Base-by-base conservation (phyloP, 2,888 invertebrate species). In the Platycheirus rosarum region DNA sequence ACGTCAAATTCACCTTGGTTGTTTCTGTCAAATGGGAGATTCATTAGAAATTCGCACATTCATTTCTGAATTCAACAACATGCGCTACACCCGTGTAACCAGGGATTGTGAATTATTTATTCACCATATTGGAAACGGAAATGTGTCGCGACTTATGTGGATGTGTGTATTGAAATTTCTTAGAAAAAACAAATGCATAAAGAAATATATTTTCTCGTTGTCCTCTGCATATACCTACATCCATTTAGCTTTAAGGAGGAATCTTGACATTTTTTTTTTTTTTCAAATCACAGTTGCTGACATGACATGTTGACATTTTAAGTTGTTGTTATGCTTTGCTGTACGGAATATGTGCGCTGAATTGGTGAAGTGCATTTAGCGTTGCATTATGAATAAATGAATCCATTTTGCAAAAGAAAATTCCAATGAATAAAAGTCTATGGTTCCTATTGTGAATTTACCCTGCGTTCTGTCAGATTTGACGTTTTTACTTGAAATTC, bases 21-120 rank as follows among this genome's bases (percentile, higher is more conserved):
- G 70, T 65, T 60, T 57, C 42, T 75, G 75, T 69, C 69, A 75
- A 63, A 49, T 51, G 63, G 48, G 70, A 69, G 69, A 75, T 76
- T 76, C 80, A 70, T 80, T 76, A 76, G 70, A 65, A 76, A 75
- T 80, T 76, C 70, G 49, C 60, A 55, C 65, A 74, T 63, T 74
- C 69, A 75, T 69, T 79, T 69, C 53, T 57, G 40, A 57, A 57
- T 57, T 69, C 32, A 62, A 11, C 49, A 37, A 20, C 46, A 20
- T 51, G 29, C 40, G 11, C 46, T 44, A 53, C 14, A 32, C 16
- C 26, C 26, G 29, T 11, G 23, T 42, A 23, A 29, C 46, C 32
- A 48, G 55, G 18, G 40, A 49, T 44, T 55, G 60, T 69, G 49
- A 70, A 80, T 76, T 76, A 76, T 76, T 80, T 76, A 80, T 80